Evolutionary conservation across 2,888 invertebrate species (phyloP).

Genomic region (Eristalis pertinax): DNA sequence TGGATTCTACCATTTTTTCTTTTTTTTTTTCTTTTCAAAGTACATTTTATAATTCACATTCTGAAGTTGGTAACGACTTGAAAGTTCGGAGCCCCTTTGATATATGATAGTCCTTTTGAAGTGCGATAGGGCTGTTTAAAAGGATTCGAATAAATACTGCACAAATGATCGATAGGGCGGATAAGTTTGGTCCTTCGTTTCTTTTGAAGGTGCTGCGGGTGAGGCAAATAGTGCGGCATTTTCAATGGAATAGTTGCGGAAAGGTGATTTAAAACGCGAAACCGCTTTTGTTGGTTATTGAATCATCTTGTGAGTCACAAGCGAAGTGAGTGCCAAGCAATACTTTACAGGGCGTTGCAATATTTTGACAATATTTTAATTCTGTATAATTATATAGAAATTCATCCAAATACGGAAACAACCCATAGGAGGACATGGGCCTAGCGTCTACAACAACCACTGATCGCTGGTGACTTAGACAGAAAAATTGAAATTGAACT

Average conservation of each 20-base stretch:
- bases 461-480: no score
- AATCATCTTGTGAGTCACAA: no score
- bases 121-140: slow-evolving; percentile 4
- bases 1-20: slow-evolving; percentile 8
- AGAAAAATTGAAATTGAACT: no score
- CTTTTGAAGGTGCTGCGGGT: background rate
- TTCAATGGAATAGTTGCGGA: background rate
- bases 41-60: slow-evolving; percentile 39
- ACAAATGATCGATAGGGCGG: background rate
- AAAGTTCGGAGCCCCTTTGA: slow-evolving; percentile 28
- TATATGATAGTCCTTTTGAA: slow-evolving; percentile 1
- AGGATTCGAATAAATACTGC: slow-evolving; percentile 19
- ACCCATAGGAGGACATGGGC: no score
- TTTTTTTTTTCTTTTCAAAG: slow-evolving; percentile 1
- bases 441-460: no score
- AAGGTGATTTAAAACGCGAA: no score
- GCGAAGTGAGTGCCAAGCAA: no score
- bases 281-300: no score
- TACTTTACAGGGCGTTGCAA: no score
- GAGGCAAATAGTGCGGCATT: background rate
- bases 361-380: no score
- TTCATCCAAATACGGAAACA: no score
- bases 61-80: slow-evolving; percentile 15
- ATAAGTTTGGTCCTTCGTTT: background rate
- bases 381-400: no score